Evolutionary conservation across 2,113 vertebrate species (phyloP).

Genomic region (Nycticorax nycticorax): DNA sequence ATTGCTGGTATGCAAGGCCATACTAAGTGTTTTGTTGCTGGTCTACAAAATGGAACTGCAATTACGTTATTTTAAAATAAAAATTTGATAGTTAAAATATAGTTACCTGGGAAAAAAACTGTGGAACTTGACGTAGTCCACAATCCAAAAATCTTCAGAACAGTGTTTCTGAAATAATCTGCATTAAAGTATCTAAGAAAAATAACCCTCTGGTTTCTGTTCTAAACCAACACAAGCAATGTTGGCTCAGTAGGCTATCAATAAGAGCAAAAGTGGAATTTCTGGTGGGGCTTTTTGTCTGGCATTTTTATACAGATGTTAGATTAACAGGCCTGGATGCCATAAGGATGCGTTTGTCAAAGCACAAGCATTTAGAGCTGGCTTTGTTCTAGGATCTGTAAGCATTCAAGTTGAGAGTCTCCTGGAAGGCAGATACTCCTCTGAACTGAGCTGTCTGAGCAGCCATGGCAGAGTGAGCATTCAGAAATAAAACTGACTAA

Average conservation of each 20-base stretch:
- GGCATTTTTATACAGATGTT: background rate
- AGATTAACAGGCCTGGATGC: background rate
- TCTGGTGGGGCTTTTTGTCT: background rate
- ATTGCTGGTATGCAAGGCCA: background rate
- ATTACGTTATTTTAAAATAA: background rate
- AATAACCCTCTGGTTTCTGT: background rate
- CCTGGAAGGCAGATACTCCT: background rate
- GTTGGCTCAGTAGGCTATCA: background rate
- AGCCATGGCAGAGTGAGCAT: constrained; percentile 17
- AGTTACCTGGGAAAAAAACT: background rate
- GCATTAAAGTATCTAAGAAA: background rate
- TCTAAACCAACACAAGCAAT: background rate
- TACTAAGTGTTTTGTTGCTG: background rate
- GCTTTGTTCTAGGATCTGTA: background rate
- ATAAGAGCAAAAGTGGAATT: background rate
- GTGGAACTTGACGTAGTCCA: background rate
- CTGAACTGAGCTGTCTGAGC: background rate
- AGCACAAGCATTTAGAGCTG: background rate
- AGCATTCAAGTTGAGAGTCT: background rate
- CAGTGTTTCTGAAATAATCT: background rate
- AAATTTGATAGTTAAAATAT: background rate
- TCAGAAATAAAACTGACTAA: constrained; percentile 1
- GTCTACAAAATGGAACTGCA: background rate
- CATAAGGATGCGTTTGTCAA: background rate
- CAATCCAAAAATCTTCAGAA: background rate